Evolutionary conservation across 2,888 invertebrate genomes (phyloP).

Genomic region (Sphinx pinastri): DNA sequence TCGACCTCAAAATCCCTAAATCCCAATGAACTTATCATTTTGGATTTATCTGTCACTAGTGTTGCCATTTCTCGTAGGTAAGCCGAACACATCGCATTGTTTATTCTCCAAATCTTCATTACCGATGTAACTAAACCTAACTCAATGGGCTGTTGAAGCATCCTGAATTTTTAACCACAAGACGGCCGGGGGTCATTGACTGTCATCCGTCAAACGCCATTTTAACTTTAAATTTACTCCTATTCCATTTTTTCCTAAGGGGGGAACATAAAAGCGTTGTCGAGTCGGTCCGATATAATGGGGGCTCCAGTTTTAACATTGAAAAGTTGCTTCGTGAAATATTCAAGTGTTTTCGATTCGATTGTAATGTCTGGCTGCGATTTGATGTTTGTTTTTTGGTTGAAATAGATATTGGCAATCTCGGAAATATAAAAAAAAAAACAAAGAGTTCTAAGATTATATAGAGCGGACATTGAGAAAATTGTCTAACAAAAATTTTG

Average conservation of each 20-base stretch:
- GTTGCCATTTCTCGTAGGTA: no score
- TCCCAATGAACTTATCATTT: no score
- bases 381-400: constrained; percentile 11
- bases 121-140: constrained; percentile 37
- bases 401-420: not conserved
- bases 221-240: constrained; percentile 78
- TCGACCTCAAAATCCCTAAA: no score
- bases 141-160: constrained; percentile 60
- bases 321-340: constrained; percentile 71
- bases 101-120: not conserved
- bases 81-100: not conserved
- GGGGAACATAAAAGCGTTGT: constrained; percentile 76
- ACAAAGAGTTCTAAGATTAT: no score
- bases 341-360: constrained; percentile 60
- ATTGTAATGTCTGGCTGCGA: constrained; percentile 38
- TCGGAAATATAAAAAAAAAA: not conserved
- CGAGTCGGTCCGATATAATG: constrained; percentile 68
- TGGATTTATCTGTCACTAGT: no score
- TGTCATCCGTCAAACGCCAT: constrained; percentile 80
- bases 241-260: constrained; percentile 66
- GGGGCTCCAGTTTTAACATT: constrained; percentile 70
- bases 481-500: no score
- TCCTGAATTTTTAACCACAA: constrained; percentile 74
- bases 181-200: constrained; percentile 68
- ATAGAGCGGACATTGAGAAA: no score